Evolutionary conservation across 2,113 vertebrate species (phyloP).

Genomic region (Oostethus manadensis): DNA sequence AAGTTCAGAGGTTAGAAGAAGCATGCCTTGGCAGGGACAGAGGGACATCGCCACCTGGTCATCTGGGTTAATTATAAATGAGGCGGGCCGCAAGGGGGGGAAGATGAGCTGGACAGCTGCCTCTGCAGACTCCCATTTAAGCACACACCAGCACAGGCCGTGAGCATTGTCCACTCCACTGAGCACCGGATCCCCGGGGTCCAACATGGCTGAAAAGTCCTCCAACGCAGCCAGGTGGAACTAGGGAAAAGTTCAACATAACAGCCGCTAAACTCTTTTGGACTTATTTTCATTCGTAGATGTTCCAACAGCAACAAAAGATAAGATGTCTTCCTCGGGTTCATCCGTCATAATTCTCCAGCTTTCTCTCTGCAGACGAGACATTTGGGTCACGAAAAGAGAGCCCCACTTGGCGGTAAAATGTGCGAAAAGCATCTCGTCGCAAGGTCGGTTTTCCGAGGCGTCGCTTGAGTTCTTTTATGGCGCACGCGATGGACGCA

Average conservation of each 20-base stretch:
- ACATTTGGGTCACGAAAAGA: constrained; percentile 5
- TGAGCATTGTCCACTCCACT: constrained; percentile 51
- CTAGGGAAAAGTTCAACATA: constrained; percentile 68
- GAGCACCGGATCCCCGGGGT: constrained; percentile 62
- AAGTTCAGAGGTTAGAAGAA: constrained; percentile 67
- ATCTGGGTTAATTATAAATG: constrained; percentile 75
- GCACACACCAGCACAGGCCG: constrained; percentile 46
- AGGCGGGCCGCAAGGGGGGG: constrained; percentile 59
- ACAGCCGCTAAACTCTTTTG: constrained; percentile 47
- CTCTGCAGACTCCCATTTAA: constrained; percentile 38
- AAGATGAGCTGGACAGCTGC: constrained; percentile 74
- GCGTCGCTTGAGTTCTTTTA: background rate
- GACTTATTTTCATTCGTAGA: constrained; percentile 24
- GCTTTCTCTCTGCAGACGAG: constrained; percentile 25
- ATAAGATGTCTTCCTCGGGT: constrained; percentile 38
- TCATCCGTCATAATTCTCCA: constrained; percentile 24
- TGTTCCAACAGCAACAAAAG: constrained; percentile 36
- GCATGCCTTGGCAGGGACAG: constrained; percentile 72
- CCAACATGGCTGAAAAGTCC: constrained; percentile 56
- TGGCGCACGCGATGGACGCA: background rate
- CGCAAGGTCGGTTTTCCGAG: background rate
- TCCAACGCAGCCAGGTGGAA: constrained; percentile 66
- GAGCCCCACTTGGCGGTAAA: background rate
- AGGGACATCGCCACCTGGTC: constrained; percentile 73
- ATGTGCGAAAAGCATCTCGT: background rate